Percentiles rank a stretch among this genome's conserved stretches.
phyloP scores from a whole-genome alignment of 2,113 vertebrate genomes.

The Jaculus jaculus region DNA sequence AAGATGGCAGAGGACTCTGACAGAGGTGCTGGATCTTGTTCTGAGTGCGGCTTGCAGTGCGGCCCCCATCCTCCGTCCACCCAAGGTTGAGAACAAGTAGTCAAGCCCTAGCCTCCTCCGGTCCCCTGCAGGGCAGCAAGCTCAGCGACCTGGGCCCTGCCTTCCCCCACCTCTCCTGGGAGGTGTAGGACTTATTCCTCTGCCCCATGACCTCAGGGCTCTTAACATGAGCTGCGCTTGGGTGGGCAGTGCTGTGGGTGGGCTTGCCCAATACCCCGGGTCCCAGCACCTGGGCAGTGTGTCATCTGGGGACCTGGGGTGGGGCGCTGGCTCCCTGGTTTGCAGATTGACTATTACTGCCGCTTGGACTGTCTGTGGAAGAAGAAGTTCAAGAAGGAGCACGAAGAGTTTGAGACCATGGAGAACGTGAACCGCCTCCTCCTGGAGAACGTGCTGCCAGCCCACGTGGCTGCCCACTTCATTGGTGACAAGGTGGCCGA shows the following conservation, averaged over 20 bases:
- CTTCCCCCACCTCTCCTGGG: neutral
- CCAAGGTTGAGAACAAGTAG: rapidly evolving
- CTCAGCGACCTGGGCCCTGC: neutral
- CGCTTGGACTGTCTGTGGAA: conserved; percentile 95
- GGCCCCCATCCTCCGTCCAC: neutral
- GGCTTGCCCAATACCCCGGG: neutral
- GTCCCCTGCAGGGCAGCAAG: neutral
- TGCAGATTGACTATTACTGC: conserved; percentile 94
- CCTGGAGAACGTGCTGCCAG: conserved; percentile 97
- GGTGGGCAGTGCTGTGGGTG: neutral
- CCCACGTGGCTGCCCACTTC: conserved; percentile 95
- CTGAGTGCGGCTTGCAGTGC: neutral
- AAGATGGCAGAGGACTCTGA: rapidly evolving
- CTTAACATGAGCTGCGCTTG: neutral
- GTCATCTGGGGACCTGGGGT: neutral
- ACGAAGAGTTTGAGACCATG: conserved; percentile 97
- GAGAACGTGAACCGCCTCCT: conserved; percentile 98
- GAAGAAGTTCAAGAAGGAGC: conserved; percentile 96
- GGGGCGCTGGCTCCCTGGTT: neutral
- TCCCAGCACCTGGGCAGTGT: neutral
- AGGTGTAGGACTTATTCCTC: neutral
- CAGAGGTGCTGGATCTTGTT: neutral
- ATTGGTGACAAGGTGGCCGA: conserved; percentile 97
- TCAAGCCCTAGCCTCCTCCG: neutral
- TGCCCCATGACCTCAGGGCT: neutral